Base-by-base conservation (phyloP, 2,797 vertebrate species). In the Chanos chanos region DNA sequence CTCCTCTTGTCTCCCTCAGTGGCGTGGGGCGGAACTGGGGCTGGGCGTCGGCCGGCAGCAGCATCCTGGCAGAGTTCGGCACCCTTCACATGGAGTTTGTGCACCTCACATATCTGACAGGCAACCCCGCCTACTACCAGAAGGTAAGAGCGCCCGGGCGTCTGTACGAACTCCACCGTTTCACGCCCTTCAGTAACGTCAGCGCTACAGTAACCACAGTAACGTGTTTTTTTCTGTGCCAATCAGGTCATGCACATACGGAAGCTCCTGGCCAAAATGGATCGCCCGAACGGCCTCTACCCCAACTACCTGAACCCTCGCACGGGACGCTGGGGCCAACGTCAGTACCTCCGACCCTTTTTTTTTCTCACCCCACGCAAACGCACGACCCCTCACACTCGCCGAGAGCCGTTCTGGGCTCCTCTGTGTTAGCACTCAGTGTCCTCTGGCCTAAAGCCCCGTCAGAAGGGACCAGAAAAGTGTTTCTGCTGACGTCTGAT, bases 21-120 rank as follows among this genome's bases (percentile, higher is more conserved):
- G 97, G 97, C 21, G 94, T 99, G 5, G 97, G 97, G 4, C 91
- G 95, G 66, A 99, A 99, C 85, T 99, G 97, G 97, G 96, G 96
- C 64, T 99, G 97, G 97, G 97, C 97, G 0, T 99, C 97, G 1
- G 96, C 96, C 0, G 97, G 97, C 47, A 98, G 96, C 88, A 99
- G 96, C 77, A 99, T 99, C 82, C 86, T 99, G 1, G 94, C 97
- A 3, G 97, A 99, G 80, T 99, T 99, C 56, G 97, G 97, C 53
- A 99, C 97, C 1, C 87, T 99, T 1, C 97, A 99, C 65, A 95
- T 99, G 94, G 97, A 99, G 85, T 99, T 99, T 84, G 96, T 98
- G 34, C 96, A 98, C 72, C 92, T 99, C 66, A 96, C 93, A 53
- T 99, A 97, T 83, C 86, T 99, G 81, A 99, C 97, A 1, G 96